Percentiles rank a stretch among this genome's conserved stretches.
These are phyloP conservation scores for Temnothorax rugatulus DNA, from an alignment of 2,888 invertebrate species.

Conservation along the genomic window DNA sequence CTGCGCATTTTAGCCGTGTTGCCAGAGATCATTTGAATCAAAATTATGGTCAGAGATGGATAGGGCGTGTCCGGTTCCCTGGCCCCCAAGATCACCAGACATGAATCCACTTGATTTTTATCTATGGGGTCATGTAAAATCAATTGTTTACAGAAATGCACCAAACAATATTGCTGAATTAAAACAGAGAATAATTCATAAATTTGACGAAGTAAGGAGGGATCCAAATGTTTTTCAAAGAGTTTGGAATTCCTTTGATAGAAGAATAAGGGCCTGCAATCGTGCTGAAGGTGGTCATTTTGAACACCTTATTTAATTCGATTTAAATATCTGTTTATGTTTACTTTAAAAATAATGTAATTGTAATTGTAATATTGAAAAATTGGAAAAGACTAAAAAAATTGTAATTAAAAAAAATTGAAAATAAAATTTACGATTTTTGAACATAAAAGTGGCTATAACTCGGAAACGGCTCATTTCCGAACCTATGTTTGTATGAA, in stretches of 20 bases:
- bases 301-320: conserved; percentile 16
- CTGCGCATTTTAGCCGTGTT: conserved; percentile 54
- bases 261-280: conserved; percentile 11
- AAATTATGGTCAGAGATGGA: too few species aligned
- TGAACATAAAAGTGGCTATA: too few species aligned
- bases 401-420: too few species aligned
- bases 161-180: conserved; percentile 8
- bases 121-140: conserved; percentile 29
- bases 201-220: background rate
- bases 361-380: too few species aligned
- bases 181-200: conserved; percentile 11
- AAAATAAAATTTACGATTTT: too few species aligned
- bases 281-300: background rate
- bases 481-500: too few species aligned
- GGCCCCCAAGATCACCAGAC: conserved; percentile 27
- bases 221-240: conserved; percentile 9
- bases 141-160: conserved; percentile 20
- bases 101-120: conserved; percentile 38
- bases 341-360: too few species aligned
- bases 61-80: conserved; percentile 46
- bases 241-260: conserved; percentile 6
- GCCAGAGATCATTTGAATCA: conserved; percentile 53
- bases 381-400: too few species aligned
- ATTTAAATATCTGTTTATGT: background rate
- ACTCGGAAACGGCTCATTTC: too few species aligned